Conservation (phyloP, 2,113 vertebrate species). For the Cynocephalus volans region DNA sequence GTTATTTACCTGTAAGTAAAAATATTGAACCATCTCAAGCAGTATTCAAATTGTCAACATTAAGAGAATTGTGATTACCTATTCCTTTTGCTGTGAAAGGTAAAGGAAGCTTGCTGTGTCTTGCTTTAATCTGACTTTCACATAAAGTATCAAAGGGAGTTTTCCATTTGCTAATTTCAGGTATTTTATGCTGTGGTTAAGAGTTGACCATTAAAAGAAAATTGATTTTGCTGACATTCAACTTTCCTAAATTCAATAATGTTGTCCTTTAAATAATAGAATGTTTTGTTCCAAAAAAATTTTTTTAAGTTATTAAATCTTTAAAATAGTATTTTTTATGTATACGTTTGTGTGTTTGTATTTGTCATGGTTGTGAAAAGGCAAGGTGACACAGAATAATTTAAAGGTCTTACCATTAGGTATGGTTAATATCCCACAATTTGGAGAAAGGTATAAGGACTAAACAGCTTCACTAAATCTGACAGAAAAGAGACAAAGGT, state of each 20-base stretch:
- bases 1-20: conserved; percentile 42
- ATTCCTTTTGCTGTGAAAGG: neutral
- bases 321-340: neutral
- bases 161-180: conserved; percentile 71
- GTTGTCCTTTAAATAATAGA: conserved; percentile 76
- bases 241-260: conserved; percentile 79
- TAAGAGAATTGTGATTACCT: neutral
- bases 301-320: neutral
- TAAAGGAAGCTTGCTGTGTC: conserved; percentile 7
- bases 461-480: neutral
- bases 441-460: neutral
- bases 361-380: neutral
- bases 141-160: conserved; percentile 66
- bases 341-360: neutral
- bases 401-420: neutral
- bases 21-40: neutral
- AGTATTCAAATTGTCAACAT: neutral
- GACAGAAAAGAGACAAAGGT: neutral
- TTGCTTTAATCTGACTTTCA: neutral
- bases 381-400: neutral
- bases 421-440: neutral
- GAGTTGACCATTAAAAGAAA: conserved; percentile 79
- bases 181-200: conserved; percentile 63
- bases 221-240: conserved; percentile 83
- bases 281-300: neutral